Percentiles rank a stretch among this genome's conserved stretches.
Conservation (phyloP, 2,113 vertebrate species). For the Sapajus apella region DNA sequence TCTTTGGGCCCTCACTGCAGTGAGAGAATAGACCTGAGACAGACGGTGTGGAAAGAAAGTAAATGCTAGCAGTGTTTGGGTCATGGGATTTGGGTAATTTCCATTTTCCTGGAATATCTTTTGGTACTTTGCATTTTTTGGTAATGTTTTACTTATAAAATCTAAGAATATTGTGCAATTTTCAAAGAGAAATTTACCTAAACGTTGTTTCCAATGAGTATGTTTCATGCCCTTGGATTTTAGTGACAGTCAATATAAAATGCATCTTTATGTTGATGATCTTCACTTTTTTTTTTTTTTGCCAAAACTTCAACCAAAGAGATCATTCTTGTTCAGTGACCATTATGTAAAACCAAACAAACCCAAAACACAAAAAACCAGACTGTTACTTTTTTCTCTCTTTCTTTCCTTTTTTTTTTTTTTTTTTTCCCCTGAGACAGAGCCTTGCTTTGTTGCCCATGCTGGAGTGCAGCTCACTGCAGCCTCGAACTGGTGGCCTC, state of each 20-base stretch:
- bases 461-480: too few species aligned
- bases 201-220: background rate
- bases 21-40: background rate
- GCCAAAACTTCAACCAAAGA: background rate
- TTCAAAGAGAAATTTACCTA: constrained; percentile 43
- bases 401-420: too few species aligned
- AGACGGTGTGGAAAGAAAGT: background rate
- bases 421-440: too few species aligned
- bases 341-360: constrained; percentile 13
- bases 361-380: background rate
- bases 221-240: background rate
- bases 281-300: background rate
- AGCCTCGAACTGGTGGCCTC: too few species aligned
- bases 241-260: background rate
- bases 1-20: accelerated
- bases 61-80: background rate
- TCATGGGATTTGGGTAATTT: background rate
- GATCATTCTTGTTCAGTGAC: background rate
- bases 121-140: background rate
- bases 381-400: background rate
- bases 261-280: background rate
- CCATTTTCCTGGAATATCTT: background rate
- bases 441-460: too few species aligned
- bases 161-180: background rate
- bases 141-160: background rate